Conservation (phyloP, 2,113 vertebrate genomes). For the Halichoerus grypus region DNA sequence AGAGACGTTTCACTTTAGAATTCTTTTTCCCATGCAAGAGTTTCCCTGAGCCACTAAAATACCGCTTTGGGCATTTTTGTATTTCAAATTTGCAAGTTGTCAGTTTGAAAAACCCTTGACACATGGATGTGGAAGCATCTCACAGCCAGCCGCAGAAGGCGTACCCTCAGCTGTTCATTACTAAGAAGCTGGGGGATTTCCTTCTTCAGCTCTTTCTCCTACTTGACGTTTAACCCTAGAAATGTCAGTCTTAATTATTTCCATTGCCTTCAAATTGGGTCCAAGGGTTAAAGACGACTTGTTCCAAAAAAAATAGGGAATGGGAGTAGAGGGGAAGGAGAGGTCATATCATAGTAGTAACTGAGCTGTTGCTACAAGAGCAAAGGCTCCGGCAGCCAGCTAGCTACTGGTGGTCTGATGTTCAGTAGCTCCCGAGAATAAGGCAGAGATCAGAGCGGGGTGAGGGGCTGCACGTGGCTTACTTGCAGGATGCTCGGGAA, state of each 20-base stretch:
- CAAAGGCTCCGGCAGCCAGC: neutral
- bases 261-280: constrained; percentile 82
- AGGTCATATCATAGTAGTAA: constrained; percentile 13
- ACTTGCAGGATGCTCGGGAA: neutral
- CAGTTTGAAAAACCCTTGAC: constrained; percentile 93
- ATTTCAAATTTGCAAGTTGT: constrained; percentile 94
- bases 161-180: constrained; percentile 92
- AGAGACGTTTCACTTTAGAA: constrained; percentile 92
- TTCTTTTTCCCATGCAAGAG: constrained; percentile 89
- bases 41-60: constrained; percentile 91
- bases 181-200: constrained; percentile 90
- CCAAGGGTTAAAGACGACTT: constrained; percentile 88
- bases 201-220: constrained; percentile 90
- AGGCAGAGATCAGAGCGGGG: neutral
- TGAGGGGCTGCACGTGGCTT: neutral
- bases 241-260: constrained; percentile 90
- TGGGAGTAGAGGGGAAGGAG: neutral
- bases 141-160: constrained; percentile 89
- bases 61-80: constrained; percentile 93
- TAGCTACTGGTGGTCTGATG: neutral
- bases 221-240: constrained; percentile 91
- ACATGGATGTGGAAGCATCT: constrained; percentile 90
- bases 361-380: neutral
- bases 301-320: constrained; percentile 11
- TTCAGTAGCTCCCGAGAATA: neutral